Percentiles rank a stretch among this genome's conserved stretches.
These are phyloP conservation scores for Tachypleus tridentatus DNA, from an alignment of 1,140 invertebrate genomes.

Conservation along the genomic window DNA sequence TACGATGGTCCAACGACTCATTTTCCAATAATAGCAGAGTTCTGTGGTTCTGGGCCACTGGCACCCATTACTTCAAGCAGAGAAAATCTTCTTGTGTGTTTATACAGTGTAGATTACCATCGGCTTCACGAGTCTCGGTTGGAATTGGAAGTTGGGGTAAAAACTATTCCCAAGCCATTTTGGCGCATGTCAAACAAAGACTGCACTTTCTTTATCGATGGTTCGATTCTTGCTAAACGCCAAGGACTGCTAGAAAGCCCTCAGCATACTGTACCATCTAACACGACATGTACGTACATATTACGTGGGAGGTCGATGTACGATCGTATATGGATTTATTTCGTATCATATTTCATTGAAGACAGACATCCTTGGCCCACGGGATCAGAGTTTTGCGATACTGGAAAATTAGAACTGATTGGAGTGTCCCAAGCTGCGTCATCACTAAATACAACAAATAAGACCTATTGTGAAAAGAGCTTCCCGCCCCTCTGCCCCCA, in stretches of 20 bases:
- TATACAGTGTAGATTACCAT: constrained; percentile 74
- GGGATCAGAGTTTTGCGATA: constrained; percentile 21
- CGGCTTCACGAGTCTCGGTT: constrained; percentile 58
- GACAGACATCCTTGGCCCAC: constrained; percentile 20
- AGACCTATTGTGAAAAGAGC: constrained; percentile 12
- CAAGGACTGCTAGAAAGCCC: constrained; percentile 64
- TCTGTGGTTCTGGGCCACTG: constrained; percentile 71
- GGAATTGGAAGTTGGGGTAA: constrained; percentile 70
- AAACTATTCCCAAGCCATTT: constrained; percentile 34
- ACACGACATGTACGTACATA: constrained; percentile 74
- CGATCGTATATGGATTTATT: constrained; percentile 73
- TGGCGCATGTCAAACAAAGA: constrained; percentile 45
- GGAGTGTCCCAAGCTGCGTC: too few species aligned
- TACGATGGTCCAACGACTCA: constrained; percentile 80
- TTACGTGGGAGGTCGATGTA: constrained; percentile 52
- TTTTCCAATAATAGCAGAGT: constrained; percentile 72
- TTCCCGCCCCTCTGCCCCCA: constrained; percentile 25
- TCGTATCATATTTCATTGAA: constrained; percentile 39
- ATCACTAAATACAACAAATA: background rate
- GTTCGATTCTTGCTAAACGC: constrained; percentile 45
- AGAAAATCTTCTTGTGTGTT: constrained; percentile 71
- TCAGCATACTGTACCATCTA: constrained; percentile 62
- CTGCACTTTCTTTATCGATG: constrained; percentile 73
- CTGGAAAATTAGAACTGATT: constrained; percentile 17
- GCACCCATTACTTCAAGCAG: constrained; percentile 67